A percentile compares a stretch with the other conserved stretches of the same genome.
These are phyloP conservation scores for Calephelis nemesis DNA, from an alignment of 1,140 invertebrate genomes.

Conservation along the genomic window DNA sequence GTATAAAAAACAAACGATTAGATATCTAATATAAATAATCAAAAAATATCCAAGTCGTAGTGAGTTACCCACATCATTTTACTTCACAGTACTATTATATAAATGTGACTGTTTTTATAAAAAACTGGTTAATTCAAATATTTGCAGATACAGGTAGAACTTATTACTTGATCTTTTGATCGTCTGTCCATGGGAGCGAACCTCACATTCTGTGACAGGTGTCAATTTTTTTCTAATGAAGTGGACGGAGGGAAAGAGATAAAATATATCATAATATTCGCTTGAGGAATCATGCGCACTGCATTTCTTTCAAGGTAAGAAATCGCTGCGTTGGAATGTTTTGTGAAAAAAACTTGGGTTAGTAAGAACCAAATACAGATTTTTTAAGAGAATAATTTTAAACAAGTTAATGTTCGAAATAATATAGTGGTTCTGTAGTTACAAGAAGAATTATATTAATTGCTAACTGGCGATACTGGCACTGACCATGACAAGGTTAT, in stretches of 20 bases:
- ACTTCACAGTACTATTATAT: background rate
- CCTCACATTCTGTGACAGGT: slow-evolving; percentile 55
- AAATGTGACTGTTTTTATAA: background rate
- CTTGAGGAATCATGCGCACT: background rate
- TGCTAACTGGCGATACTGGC: too few relatives aligned
- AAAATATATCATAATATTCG: slow-evolving; percentile 64
- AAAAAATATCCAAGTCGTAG: too few relatives aligned
- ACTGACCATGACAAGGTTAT: too few relatives aligned
- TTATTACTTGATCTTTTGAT: background rate
- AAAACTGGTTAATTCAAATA: slow-evolving; percentile 18
- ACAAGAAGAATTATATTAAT: too few relatives aligned
- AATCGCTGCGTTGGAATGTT: background rate
- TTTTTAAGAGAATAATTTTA: too few relatives aligned
- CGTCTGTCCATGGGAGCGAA: slow-evolving; percentile 51
- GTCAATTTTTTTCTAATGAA: slow-evolving; percentile 63
- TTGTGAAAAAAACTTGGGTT: too few relatives aligned
- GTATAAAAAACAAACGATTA: too few relatives aligned
- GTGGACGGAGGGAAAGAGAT: slow-evolving; percentile 40
- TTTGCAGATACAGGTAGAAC: slow-evolving; percentile 43
- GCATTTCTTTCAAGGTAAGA: background rate
- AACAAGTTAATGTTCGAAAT: too few relatives aligned
- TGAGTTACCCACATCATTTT: too few relatives aligned
- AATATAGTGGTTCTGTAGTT: too few relatives aligned
- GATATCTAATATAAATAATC: too few relatives aligned
- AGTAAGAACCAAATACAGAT: too few relatives aligned